These are phyloP conservation scores for Orchesellides sinensis DNA, from an alignment of 2,888 invertebrate species.

Conservation along the genomic window DNA sequence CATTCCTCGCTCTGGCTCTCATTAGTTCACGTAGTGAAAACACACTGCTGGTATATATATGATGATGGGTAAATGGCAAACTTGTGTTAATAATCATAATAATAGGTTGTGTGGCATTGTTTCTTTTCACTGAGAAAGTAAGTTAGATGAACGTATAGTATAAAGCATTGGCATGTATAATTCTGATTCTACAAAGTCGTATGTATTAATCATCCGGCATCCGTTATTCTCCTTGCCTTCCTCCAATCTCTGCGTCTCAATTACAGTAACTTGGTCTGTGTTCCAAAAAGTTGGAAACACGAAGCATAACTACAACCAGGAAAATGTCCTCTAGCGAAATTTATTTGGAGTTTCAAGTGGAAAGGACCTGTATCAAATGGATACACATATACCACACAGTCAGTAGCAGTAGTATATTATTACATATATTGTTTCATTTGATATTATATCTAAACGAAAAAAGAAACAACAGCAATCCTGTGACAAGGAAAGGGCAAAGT, in stretches of 20 bases:
- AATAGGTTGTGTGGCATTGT: conserved; percentile 31
- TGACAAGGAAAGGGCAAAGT: conserved; percentile 26
- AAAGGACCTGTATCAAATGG: too few relatives aligned
- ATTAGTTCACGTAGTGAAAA: too few relatives aligned
- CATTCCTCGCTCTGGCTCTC: conserved; percentile 23
- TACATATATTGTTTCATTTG: neutral
- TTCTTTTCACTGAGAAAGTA: conserved; percentile 23
- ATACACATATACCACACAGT: too few relatives aligned
- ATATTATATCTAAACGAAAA: neutral
- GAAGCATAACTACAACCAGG: neutral
- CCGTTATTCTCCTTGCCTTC: conserved; percentile 50
- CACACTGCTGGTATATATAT: too few relatives aligned
- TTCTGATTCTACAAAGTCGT: conserved; percentile 17
- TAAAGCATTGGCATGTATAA: too few relatives aligned
- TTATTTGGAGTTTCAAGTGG: neutral
- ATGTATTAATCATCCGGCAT: conserved; percentile 52
- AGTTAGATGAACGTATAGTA: too few relatives aligned
- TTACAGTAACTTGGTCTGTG: conserved; percentile 45
- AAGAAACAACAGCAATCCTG: conserved; percentile 12
- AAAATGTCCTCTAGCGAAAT: conserved; percentile 18
- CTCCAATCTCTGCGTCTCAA: conserved; percentile 54
- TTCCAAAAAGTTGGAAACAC: conserved; percentile 31
- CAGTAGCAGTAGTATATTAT: too few relatives aligned
- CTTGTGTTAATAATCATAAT: conserved; percentile 55
- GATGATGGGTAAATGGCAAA: conserved; percentile 42